Conservation (phyloP, 1,140 invertebrate genomes). For the Hydropsyche tenuis region DNA sequence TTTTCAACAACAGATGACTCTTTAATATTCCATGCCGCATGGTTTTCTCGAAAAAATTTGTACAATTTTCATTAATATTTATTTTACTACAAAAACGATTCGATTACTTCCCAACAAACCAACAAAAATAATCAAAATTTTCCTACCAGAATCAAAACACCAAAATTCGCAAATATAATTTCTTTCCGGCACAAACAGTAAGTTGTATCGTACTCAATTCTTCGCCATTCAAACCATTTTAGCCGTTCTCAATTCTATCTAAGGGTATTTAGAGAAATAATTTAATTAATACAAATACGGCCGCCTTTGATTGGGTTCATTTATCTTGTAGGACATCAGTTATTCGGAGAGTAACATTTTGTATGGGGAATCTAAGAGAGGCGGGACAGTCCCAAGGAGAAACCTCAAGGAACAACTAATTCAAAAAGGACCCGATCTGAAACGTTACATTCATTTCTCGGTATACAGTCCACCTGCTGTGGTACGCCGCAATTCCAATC, state of each 20-base stretch:
- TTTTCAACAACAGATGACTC: too few species aligned
- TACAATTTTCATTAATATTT: too few species aligned
- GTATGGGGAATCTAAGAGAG: conserved; percentile 38
- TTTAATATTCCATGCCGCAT: neutral
- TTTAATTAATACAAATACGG: conserved; percentile 40
- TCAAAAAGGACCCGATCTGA: conserved; percentile 33
- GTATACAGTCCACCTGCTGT: conserved; percentile 20
- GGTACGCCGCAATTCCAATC: neutral
- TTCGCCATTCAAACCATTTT: neutral
- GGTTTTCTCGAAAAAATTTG: too few species aligned
- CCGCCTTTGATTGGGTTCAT: conserved; percentile 39
- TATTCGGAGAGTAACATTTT: conserved; percentile 34
- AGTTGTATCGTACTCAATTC: too few species aligned
- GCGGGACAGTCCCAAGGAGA: conserved; percentile 35
- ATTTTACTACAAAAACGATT: too few species aligned
- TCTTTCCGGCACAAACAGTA: too few species aligned
- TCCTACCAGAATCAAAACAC: too few species aligned
- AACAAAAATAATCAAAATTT: too few species aligned
- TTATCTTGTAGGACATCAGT: conserved; percentile 42
- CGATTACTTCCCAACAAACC: too few species aligned
- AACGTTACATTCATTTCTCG: conserved; percentile 28
- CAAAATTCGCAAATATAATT: too few species aligned
- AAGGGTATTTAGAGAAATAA: conserved; percentile 30
- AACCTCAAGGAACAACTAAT: conserved; percentile 38
- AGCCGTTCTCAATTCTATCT: neutral